These are phyloP conservation scores for Bujurquina vittata DNA, from an alignment of 2,113 vertebrate species.

Conservation along the genomic window DNA sequence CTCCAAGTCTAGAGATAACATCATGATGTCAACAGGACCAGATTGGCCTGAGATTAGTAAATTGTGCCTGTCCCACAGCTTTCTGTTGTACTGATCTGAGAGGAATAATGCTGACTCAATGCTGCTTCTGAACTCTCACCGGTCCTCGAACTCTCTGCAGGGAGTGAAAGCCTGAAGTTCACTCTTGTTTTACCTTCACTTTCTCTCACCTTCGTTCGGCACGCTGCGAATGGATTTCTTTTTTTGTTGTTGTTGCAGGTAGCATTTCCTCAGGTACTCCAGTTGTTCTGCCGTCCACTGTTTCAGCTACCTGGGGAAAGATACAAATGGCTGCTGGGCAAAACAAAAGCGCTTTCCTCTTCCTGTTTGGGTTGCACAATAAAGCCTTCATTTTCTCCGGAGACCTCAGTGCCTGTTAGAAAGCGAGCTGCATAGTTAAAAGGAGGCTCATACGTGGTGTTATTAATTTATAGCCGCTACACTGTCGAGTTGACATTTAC, in stretches of 20 bases:
- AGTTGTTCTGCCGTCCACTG: not conserved
- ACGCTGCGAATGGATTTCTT: not conserved
- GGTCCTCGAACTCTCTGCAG: not conserved
- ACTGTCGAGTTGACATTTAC: not conserved
- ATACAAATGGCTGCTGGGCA: not conserved
- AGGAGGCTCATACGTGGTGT: not conserved
- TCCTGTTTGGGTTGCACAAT: not conserved
- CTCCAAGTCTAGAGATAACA: not conserved
- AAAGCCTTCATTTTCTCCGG: not conserved
- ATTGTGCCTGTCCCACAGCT: not conserved
- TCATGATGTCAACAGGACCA: not conserved
- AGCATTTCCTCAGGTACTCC: not conserved
- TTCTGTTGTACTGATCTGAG: not conserved
- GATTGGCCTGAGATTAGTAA: not conserved
- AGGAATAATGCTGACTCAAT: not conserved
- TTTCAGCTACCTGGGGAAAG: constrained; percentile 5
- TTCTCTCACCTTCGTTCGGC: not conserved
- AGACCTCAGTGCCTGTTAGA: not conserved
- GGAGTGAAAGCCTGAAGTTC: not conserved
- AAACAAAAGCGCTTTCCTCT: constrained; percentile 4
- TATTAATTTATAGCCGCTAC: constrained; percentile 8
- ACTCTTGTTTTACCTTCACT: not conserved
- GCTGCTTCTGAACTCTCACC: not conserved
- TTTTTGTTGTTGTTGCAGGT: not conserved
- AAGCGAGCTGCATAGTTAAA: not conserved